Evolutionary conservation across 2,113 vertebrate species (phyloP), one percentile per base, ranked within the genome.

Genomic region (Rhegmatorhina hoffmannsi): DNA sequence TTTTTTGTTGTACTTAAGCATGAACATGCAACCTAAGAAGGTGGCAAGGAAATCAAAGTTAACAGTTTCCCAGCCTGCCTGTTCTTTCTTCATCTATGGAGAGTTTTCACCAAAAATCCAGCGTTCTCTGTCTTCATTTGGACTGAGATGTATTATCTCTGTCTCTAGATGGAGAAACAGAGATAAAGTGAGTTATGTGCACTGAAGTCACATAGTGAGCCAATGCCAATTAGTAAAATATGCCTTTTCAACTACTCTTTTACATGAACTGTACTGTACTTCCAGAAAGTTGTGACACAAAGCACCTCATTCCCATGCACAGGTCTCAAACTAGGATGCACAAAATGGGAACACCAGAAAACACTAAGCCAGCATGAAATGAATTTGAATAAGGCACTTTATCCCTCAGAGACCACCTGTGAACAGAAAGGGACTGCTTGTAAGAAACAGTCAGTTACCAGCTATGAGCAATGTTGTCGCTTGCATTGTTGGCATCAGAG

Each of bases 11-110:
- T 52, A 55, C 31, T 87, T 59, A 34, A 56, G 20, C 6, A 80
- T 0, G 0, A 29, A 43, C 1, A 0, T 26, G 29, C 25, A 77
- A 25, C 28, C 36, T 58, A 80, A 67, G 58, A 62, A 38, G n/a
- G 55, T 6, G 1, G 36, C 5, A 85, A 60, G 28, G 13, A 84
- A 76, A 85, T 58, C 9, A 14, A 67, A 66, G 14, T 36, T 31
- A 59, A 58, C 1, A 1, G 20, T 38, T 94, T 91, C 49, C n/a
- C 43, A 46, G 36, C 4, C n/a, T 38, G 26, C 13, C 50, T 66
- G n/a, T 47, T 81, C 36, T 59, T 68, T 69, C 24, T 55, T 84
- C 34, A 78, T 23, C 46, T 52, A 1, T 33, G n/a, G 25, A 81
- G 14, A 58, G 13, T 72, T 70, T 93, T 68, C 55, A 31, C 56